Evolutionary conservation across 2,888 invertebrate genomes (phyloP), one percentile per base, ranked within the genome.

Genomic region (Dolichopus griseipennis): DNA sequence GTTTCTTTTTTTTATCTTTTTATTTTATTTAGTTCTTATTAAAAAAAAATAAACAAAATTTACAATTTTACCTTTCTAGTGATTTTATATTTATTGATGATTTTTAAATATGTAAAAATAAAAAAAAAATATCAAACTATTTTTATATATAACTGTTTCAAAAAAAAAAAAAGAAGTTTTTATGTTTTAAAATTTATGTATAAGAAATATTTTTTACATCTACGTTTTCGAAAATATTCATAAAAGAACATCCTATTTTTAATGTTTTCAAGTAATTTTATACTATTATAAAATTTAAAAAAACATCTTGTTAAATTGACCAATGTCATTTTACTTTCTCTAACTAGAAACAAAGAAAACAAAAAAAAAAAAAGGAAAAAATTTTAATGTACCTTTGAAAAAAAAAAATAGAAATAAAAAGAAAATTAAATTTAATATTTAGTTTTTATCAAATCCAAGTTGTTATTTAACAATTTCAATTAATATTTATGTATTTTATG

Each of bases 161-260:
- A 37, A 37, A 34, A 34, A 34, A 34, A 34, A 34, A n/a, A n/a
- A 27, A 27, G 27, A 41, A 41, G 15, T 12, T 12, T 41, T 41
- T 6, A 9, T 52, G n/a, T 52, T 52, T 52, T 52, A 52, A 52
- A 18, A 15, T 41, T 52, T 15, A 18, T 52, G 52, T 15, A 15
- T 52, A 52, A 52, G n/a, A 52, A 52, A 52, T 63, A 12, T 27
- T 22, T 63, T 62, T 63, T 63, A 63, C 63, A 63, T 27, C n/a
- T 63, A 15, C 27, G 22, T 27, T 63, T 63, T 63, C 63, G 63
- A 27, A 27, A 27, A 63, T 63, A 63, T 63, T 63, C 15, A 63
- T 63, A 63, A 63, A 63, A 63, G 12, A 63, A 63, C 22, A 63
- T 63, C 27, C 63, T 63, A 63, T 63, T 63, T 63, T 63, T 63